Evolutionary conservation across 2,888 invertebrate species (phyloP).

Genomic region (Andrena trimmerana): DNA sequence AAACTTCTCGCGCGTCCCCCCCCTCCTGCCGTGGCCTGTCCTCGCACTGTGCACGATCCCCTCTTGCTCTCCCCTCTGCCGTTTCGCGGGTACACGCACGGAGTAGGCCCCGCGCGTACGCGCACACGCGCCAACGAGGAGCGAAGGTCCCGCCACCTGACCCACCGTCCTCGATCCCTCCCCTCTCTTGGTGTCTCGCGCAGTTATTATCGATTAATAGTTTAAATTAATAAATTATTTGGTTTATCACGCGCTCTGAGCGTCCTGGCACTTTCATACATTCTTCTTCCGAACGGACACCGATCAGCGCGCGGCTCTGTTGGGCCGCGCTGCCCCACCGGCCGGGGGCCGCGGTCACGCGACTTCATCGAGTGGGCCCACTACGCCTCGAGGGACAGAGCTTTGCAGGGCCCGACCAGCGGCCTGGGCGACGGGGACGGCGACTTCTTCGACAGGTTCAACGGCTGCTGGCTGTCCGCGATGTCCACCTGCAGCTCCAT

Average conservation of each 20-base stretch:
- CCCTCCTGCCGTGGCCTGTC: neutral
- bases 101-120: too few relatives aligned
- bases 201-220: conserved; percentile 72
- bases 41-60: too few relatives aligned
- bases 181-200: conserved; percentile 53
- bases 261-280: conserved; percentile 83
- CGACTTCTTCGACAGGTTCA: conserved; percentile 95
- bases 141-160: conserved; percentile 27
- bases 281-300: conserved; percentile 35
- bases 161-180: conserved; percentile 20
- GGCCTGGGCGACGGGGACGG: conserved; percentile 91
- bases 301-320: neutral
- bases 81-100: too few relatives aligned
- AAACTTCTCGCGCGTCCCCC: neutral
- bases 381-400: conserved; percentile 85
- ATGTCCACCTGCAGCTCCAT: conserved; percentile 94
- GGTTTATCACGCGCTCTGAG: conserved; percentile 84
- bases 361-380: conserved; percentile 55
- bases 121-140: neutral
- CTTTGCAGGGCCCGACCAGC: conserved; percentile 85
- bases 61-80: too few relatives aligned
- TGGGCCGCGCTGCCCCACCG: neutral
- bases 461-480: conserved; percentile 92
- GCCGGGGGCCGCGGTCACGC: neutral
- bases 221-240: conserved; percentile 85